Percentiles rank a stretch among this genome's conserved stretches.
Conservation (phyloP, 2,888 invertebrate species). For the Bruchidius siliquastri region DNA sequence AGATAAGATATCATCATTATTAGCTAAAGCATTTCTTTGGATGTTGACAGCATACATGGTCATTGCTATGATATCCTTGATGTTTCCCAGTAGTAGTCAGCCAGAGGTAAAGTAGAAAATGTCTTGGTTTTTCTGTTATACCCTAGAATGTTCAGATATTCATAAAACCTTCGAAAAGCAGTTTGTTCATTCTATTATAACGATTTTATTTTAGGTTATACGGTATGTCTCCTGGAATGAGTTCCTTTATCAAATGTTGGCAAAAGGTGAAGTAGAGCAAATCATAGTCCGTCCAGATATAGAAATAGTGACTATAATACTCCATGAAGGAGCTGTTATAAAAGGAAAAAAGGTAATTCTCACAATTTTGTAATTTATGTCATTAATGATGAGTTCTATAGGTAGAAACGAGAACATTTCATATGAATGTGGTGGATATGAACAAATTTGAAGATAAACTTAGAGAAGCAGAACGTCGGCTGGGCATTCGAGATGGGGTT, state of each 20-base stretch:
- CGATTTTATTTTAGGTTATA: conserved; percentile 48
- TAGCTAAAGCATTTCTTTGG: conserved; percentile 77
- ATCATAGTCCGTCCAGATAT: conserved; percentile 78
- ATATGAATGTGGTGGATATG: conserved; percentile 81
- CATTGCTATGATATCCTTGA: conserved; percentile 64
- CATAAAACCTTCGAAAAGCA: too few species aligned
- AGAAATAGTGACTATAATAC: conserved; percentile 77
- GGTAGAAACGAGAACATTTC: conserved; percentile 64
- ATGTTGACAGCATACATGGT: conserved; percentile 72
- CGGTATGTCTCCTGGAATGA: conserved; percentile 93
- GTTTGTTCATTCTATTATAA: too few species aligned
- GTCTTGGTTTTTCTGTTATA: background rate
- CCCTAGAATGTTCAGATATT: too few species aligned
- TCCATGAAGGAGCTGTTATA: conserved; percentile 80
- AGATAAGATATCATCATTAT: conserved; percentile 64
- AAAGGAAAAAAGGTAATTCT: conserved; percentile 66
- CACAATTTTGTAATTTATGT: background rate
- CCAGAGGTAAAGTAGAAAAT: conserved; percentile 57
- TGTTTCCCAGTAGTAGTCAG: conserved; percentile 67
- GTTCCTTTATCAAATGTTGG: conserved; percentile 90
- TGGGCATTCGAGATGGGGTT: conserved; percentile 79
- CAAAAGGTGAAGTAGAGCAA: conserved; percentile 90
- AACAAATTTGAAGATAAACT: conserved; percentile 87
- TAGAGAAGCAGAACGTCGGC: conserved; percentile 71
- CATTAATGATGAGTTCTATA: conserved; percentile 34